Conservation (phyloP, 2,888 invertebrate species). For the Athalia cordata region DNA sequence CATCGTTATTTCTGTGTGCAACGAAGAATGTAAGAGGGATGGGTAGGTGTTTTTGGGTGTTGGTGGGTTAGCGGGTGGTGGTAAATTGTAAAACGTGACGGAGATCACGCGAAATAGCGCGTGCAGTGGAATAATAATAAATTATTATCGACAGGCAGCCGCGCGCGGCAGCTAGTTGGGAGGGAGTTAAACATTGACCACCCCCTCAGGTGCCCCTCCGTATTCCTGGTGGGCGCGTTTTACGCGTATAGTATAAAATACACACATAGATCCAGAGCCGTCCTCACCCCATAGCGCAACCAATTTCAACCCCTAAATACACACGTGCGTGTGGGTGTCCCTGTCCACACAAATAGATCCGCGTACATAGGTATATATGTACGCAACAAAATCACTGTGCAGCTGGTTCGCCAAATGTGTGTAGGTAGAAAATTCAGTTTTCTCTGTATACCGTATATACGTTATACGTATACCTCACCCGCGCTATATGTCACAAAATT, state of each 20-base stretch:
- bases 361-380: too few relatives aligned
- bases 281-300: too few relatives aligned
- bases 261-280: conserved; percentile 49
- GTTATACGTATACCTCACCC: too few relatives aligned
- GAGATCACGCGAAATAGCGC: conserved; percentile 66
- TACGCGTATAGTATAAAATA: conserved; percentile 57
- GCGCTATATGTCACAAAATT: conserved; percentile 59
- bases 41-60: background rate
- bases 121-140: conserved; percentile 64
- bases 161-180: too few relatives aligned
- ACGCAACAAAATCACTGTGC: too few relatives aligned
- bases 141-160: conserved; percentile 65
- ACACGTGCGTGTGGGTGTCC: too few relatives aligned
- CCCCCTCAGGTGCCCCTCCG: background rate
- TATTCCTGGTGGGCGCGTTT: conserved; percentile 46
- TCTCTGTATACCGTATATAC: conserved; percentile 40
- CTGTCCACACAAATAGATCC: too few relatives aligned
- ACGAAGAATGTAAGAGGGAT: background rate
- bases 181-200: conserved; percentile 61
- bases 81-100: conserved; percentile 69
- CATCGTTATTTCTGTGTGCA: background rate
- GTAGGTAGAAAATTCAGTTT: too few relatives aligned
- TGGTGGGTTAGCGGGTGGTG: conserved; percentile 6
- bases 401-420: too few relatives aligned
- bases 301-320: too few relatives aligned